These are phyloP conservation scores for Hirtodrosophila cameraria DNA, from an alignment of 2,888 invertebrate genomes.

Conservation along the genomic window DNA sequence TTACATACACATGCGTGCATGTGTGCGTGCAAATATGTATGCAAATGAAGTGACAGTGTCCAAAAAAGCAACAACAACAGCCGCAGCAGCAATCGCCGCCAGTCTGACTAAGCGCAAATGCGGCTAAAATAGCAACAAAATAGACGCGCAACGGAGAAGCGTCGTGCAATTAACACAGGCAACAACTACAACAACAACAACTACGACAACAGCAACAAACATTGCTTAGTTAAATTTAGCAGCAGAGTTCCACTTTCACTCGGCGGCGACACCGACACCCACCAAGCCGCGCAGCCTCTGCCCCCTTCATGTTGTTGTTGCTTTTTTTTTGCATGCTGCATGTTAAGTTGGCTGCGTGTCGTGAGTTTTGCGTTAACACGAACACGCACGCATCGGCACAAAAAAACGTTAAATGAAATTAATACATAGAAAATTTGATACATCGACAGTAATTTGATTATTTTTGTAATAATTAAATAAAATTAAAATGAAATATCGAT, in stretches of 20 bases:
- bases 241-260: constrained; percentile 81
- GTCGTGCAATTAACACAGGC: constrained; percentile 73
- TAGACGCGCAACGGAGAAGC: constrained; percentile 58
- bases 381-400: constrained; percentile 42
- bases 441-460: background rate
- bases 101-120: constrained; percentile 73
- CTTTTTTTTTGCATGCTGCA: constrained; percentile 33
- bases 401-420: constrained; percentile 21
- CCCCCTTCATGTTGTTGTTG: constrained; percentile 16
- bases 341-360: constrained; percentile 50
- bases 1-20: constrained; percentile 5
- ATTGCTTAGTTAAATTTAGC: constrained; percentile 79
- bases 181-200: constrained; percentile 38
- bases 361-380: constrained; percentile 36
- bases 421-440: constrained; percentile 7
- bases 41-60: constrained; percentile 62
- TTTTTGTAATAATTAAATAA: too few species aligned
- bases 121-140: constrained; percentile 76
- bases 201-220: constrained; percentile 39
- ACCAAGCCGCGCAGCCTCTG: constrained; percentile 32
- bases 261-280: constrained; percentile 49
- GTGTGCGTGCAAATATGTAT: constrained; percentile 45
- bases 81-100: constrained; percentile 55
- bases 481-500: too few species aligned
- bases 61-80: constrained; percentile 40